Base-by-base conservation (phyloP, 2,888 invertebrate genomes). In the Lithodes maja region DNA sequence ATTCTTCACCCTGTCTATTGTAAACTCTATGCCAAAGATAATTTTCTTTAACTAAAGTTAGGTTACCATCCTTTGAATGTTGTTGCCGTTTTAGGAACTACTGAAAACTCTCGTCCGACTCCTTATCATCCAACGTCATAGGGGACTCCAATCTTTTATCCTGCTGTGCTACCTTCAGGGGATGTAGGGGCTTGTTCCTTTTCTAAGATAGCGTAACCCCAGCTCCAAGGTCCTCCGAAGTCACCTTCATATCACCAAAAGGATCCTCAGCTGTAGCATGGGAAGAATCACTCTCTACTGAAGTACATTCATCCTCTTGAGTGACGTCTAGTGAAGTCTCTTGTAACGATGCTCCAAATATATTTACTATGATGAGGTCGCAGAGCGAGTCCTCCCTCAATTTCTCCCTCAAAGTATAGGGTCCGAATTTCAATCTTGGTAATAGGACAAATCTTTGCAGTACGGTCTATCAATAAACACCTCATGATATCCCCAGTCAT, bases 371-470 rank as follows among this genome's bases (percentile, higher is more conserved):
- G 15, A 78, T 53, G 2, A 52, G 33, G 33, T 78, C 78, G 53
- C 78, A 78, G 17, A 78, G 50, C 1, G 78, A 3, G 78, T 78
- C 3, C 53, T 78, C 53, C 78, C 15, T 78, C 78, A 7, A 78
- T 53, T 33, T 53, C 2, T 15, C 78, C 78, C 12, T 52, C 15
- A 53, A 53, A 78, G 53, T 78, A 78, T 15, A 2, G 78, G 2
- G 78, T 78, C 2, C 9, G 50, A 5, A 78, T 78, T 52, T 17
- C 50, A 9, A 78, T 78, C 78, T 52, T 78, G 53, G 53, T 53
- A 2, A 78, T 53, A n/a, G 78, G 78, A 53, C 78, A 78, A 0
- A 71, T 2, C 5, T 5, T 12, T n/a, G 2, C 71, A 1, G 71
- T 71, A 1, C 5, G 12, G 2, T 71, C 71, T 1, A 71, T 71